Evolutionary conservation across 2,797 vertebrate species (phyloP).

Genomic region (Acanthornis magna): DNA sequence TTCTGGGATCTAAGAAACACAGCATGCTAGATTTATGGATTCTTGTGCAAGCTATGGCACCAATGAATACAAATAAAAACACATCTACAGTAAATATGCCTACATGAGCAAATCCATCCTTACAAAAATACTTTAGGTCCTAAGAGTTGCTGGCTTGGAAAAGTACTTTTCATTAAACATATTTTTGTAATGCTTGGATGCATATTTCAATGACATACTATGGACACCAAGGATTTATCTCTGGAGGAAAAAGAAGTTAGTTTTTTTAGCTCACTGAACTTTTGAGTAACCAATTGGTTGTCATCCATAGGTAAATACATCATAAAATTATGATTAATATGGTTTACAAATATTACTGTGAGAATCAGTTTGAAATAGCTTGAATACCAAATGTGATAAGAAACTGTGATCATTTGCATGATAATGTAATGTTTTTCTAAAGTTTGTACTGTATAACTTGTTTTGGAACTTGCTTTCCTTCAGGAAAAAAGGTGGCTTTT

Average conservation of each 20-base stretch:
- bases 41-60: background rate
- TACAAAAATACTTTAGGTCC: background rate
- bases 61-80: background rate
- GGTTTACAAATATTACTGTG: background rate
- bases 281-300: background rate
- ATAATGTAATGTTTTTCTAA: slow-evolving; percentile 11
- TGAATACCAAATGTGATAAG: background rate
- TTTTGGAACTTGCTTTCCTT: background rate
- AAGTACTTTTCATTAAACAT: background rate
- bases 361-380: slow-evolving; percentile 28
- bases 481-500: background rate
- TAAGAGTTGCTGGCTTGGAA: background rate
- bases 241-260: background rate
- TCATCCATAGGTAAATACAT: background rate
- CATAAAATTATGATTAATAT: slow-evolving; percentile 31
- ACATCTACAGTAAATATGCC: background rate
- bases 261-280: background rate
- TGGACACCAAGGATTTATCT: background rate
- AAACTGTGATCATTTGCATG: background rate
- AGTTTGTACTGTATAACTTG: background rate
- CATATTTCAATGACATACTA: background rate
- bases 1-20: background rate
- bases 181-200: background rate
- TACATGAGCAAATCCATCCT: background rate
- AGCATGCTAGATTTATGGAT: background rate